phyloP scores from a whole-genome alignment of 2,888 invertebrate genomes.

The Nezara viridula region DNA sequence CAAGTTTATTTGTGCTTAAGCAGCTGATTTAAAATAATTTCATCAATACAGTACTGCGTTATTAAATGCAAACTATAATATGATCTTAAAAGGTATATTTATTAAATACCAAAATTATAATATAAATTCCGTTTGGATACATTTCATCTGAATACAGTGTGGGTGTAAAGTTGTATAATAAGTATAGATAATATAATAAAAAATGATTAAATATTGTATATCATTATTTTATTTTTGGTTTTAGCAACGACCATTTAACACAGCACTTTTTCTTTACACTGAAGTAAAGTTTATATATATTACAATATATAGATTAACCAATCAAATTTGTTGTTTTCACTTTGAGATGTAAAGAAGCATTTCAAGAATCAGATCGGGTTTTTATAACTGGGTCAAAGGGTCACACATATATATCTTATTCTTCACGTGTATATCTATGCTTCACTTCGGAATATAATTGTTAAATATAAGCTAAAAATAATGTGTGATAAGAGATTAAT shows the following conservation, averaged over 20 bases:
- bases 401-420: not conserved
- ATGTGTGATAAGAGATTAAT: not conserved
- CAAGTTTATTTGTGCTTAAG: not conserved
- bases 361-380: not conserved
- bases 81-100: not conserved
- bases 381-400: conserved; percentile 8
- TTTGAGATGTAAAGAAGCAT: not conserved
- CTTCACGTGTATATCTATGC: not conserved
- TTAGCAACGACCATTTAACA: not conserved
- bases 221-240: not conserved
- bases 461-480: not conserved
- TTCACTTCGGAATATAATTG: not conserved
- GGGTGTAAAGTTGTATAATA: not conserved
- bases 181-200: not conserved
- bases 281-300: not conserved
- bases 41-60: not conserved
- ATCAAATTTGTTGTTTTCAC: not conserved
- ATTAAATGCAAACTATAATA: not conserved
- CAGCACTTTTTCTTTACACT: not conserved
- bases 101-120: not conserved
- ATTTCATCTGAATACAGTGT: not conserved
- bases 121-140: not conserved
- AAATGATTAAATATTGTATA: not conserved
- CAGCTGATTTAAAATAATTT: not conserved
- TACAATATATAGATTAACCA: too few species aligned